These are phyloP conservation scores for Aphis gossypii DNA, from an alignment of 1,140 invertebrate species.

Conservation along the genomic window DNA sequence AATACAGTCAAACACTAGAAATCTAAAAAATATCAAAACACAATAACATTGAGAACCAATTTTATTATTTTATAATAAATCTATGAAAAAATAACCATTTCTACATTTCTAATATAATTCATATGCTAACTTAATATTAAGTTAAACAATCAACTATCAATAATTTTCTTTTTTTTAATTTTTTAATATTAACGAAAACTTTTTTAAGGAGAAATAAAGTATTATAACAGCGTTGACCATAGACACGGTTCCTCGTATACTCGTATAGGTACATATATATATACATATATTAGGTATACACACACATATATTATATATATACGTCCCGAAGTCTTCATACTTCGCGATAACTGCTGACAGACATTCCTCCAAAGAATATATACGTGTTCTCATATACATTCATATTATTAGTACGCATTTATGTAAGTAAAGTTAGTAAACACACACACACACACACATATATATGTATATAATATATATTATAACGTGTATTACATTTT, in stretches of 20 bases:
- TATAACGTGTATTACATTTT: conserved; percentile 10
- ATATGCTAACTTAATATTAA: not conserved
- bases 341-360: not conserved
- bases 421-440: not conserved
- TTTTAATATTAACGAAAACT: not conserved
- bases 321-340: not conserved
- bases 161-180: not conserved
- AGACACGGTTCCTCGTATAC: not conserved
- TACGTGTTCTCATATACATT: not conserved
- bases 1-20: too few relatives aligned
- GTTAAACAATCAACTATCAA: too few relatives aligned
- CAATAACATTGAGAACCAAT: too few relatives aligned
- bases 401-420: not conserved
- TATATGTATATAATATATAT: not conserved
- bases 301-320: not conserved
- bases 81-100: not conserved
- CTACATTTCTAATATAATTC: not conserved
- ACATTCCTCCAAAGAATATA: not conserved
- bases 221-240: not conserved
- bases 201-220: not conserved
- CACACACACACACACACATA: too few relatives aligned
- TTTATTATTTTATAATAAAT: not conserved
- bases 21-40: too few relatives aligned
- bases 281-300: too few relatives aligned
- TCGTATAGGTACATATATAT: not conserved